These are phyloP conservation scores for Tinea semifulvella DNA, from an alignment of 2,888 invertebrate genomes.

Conservation along the genomic window DNA sequence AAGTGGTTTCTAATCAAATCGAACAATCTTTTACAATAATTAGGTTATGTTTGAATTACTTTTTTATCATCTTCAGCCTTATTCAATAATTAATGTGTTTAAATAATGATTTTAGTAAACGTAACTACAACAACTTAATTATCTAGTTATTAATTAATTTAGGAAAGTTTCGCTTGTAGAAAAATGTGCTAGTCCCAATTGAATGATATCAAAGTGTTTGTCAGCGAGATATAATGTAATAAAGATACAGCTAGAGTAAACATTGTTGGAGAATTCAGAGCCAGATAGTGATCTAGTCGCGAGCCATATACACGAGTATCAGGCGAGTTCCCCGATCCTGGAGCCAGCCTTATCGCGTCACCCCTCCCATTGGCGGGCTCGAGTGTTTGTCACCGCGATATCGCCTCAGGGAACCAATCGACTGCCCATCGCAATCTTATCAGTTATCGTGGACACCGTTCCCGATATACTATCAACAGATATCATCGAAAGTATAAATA, in stretches of 20 bases:
- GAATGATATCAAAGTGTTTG: slow-evolving; percentile 6
- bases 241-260: slow-evolving; percentile 57
- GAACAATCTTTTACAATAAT: neutral
- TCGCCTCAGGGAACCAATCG: slow-evolving; percentile 48
- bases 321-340: no score
- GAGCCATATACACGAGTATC: slow-evolving; percentile 29
- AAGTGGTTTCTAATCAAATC: slow-evolving; percentile 4
- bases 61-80: no score
- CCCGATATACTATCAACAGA: slow-evolving; percentile 61
- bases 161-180: no score
- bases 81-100: no score
- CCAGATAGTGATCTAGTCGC: slow-evolving; percentile 43
- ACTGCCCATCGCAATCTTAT: slow-evolving; percentile 43
- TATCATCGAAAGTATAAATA: slow-evolving; percentile 65
- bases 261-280: slow-evolving; percentile 33
- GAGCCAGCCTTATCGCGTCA: slow-evolving; percentile 41
- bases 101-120: no score
- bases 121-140: no score
- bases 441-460: slow-evolving; percentile 57
- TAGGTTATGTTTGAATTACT: no score
- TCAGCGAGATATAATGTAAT: slow-evolving; percentile 42
- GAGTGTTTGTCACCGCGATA: slow-evolving; percentile 60
- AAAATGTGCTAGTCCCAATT: no score
- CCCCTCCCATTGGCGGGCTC: slow-evolving; percentile 43
- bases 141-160: no score